phyloP scores from a whole-genome alignment of 2,113 vertebrate genomes.

The Cnemophilus loriae region DNA sequence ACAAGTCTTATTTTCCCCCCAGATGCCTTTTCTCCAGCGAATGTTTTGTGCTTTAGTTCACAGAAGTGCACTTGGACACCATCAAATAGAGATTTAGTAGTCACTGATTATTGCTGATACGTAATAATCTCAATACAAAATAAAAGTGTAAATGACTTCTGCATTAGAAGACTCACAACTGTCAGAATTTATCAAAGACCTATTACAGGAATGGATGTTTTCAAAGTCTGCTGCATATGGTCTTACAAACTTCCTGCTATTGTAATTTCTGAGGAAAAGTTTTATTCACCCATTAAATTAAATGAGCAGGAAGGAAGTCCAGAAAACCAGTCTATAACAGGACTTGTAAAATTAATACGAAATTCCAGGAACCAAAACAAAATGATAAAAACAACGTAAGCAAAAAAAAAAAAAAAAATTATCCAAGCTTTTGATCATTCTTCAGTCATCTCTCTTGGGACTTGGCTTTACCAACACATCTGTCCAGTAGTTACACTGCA shows the following conservation, averaged over 20 bases:
- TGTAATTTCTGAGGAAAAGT: background rate
- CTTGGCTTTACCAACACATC: background rate
- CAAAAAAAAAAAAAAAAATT: background rate
- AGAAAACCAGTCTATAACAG: background rate
- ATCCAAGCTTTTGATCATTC: constrained; percentile 53
- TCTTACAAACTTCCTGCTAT: background rate
- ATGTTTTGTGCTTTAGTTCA: background rate
- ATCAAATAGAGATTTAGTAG: background rate
- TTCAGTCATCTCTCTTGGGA: background rate
- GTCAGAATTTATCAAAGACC: background rate
- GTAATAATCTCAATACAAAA: background rate
- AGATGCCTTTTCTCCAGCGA: background rate
- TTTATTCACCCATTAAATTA: background rate
- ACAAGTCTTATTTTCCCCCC: background rate
- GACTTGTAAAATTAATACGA: constrained; percentile 16
- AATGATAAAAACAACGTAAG: background rate
- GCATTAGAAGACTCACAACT: background rate
- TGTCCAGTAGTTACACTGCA: constrained; percentile 7
- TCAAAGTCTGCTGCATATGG: background rate
- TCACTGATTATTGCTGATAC: background rate
- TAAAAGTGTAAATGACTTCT: background rate
- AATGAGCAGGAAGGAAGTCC: background rate
- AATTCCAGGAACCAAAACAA: background rate
- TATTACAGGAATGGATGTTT: background rate
- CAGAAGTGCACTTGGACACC: background rate